Percentiles rank a stretch among this genome's conserved stretches.
Evolutionary conservation across 2,797 vertebrate species (phyloP).

Genomic region (Pyrocephalus nanus): DNA sequence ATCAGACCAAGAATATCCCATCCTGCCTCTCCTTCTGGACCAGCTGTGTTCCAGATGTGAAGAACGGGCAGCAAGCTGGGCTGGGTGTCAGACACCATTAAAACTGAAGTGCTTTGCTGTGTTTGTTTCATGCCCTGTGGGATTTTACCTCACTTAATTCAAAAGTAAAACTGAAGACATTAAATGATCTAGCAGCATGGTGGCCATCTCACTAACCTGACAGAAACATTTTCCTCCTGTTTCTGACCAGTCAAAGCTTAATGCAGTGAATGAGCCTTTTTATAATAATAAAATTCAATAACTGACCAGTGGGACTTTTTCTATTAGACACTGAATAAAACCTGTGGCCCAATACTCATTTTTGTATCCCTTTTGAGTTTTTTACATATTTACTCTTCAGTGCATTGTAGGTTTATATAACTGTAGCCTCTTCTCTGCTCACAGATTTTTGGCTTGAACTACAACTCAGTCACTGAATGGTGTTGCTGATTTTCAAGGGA

Average conservation of each 20-base stretch:
- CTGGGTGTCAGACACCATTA: neutral
- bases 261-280: neutral
- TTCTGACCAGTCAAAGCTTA: neutral
- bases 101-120: neutral
- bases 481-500: neutral
- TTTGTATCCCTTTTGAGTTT: neutral
- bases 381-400: neutral
- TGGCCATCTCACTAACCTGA: neutral
- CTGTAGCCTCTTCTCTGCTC: neutral
- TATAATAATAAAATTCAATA: neutral
- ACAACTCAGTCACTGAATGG: neutral
- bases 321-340: neutral
- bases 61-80: neutral
- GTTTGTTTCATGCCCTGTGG: neutral
- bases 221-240: neutral
- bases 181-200: neutral
- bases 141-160: neutral
- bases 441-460: neutral
- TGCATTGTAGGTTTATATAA: neutral
- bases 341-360: neutral
- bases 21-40: neutral
- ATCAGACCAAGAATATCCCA: neutral
- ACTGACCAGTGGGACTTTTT: neutral
- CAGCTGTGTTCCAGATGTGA: constrained; percentile 11
- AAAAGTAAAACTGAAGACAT: neutral